Evolutionary conservation across 1,140 invertebrate genomes (phyloP).

Genomic region (Drosophila ogumai): DNA sequence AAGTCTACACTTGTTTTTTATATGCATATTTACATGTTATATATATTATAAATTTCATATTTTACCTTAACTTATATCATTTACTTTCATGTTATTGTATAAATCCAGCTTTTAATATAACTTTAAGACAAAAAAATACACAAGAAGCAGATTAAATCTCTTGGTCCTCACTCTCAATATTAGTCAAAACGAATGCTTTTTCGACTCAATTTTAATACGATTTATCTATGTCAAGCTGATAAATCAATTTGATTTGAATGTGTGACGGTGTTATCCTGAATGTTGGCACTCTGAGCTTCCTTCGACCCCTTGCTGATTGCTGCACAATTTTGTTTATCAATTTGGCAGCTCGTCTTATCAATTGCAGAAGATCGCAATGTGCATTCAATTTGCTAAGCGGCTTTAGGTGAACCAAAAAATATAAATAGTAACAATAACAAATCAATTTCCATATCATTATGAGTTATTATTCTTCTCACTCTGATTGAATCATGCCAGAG

Average conservation of each 20-base stretch:
- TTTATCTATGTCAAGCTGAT: conserved; percentile 43
- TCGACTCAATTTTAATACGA: conserved; percentile 27
- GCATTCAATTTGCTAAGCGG: conserved; percentile 52
- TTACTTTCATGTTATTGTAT: not conserved
- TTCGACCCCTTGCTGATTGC: not conserved
- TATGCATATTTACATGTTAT: no score
- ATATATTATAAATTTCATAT: no score
- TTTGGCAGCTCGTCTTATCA: conserved; percentile 36
- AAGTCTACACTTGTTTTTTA: no score
- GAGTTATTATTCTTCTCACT: conserved; percentile 30
- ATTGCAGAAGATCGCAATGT: conserved; percentile 21
- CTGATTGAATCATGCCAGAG: conserved; percentile 29
- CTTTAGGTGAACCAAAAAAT: conserved; percentile 19
- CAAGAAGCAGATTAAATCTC: not conserved
- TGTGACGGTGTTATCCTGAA: conserved; percentile 22
- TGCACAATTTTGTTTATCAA: conserved; percentile 23
- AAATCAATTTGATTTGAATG: conserved; percentile 54
- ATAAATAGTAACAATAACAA: conserved; percentile 16
- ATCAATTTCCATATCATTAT: conserved; percentile 44
- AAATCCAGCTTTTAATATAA: not conserved
- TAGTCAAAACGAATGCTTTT: not conserved
- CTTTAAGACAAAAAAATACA: not conserved
- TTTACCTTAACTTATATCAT: no score
- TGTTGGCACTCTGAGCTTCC: conserved; percentile 13
- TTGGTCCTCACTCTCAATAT: not conserved